Evolutionary conservation across 2,797 vertebrate genomes (phyloP).

Genomic region (Menidia menidia): DNA sequence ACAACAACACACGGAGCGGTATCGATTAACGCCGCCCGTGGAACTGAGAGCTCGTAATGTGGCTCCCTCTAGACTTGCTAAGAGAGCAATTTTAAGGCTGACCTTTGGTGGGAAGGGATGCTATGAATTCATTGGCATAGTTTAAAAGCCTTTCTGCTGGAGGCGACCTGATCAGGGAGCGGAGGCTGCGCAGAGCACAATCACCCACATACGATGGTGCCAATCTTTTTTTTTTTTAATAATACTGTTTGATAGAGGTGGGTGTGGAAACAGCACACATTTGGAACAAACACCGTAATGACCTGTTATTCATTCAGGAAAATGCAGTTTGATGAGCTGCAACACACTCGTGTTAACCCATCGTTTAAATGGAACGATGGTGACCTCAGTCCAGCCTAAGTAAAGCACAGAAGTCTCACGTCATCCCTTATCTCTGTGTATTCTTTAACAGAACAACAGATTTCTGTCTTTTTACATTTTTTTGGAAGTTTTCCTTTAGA

Average conservation of each 20-base stretch:
- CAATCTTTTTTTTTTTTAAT: not conserved
- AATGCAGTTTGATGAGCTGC: constrained; percentile 32
- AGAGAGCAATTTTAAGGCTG: constrained; percentile 46
- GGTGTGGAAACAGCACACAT: not conserved
- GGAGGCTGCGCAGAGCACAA: constrained; percentile 6
- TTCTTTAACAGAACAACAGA: no score
- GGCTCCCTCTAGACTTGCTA: constrained; percentile 36
- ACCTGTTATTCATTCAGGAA: constrained; percentile 17
- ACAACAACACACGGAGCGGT: constrained; percentile 3
- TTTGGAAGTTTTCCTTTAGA: no score
- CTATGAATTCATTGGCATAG: constrained; percentile 51
- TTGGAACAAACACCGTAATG: constrained; percentile 22
- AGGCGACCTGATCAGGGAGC: constrained; percentile 9
- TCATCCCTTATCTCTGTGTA: no score
- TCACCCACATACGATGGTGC: constrained; percentile 3
- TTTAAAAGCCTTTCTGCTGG: constrained; percentile 30
- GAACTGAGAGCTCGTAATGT: constrained; percentile 30
- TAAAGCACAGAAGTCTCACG: no score
- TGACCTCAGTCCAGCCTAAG: not conserved
- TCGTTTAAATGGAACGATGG: constrained; percentile 8
- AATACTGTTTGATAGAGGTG: constrained; percentile 4
- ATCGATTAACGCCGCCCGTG: constrained; percentile 45
- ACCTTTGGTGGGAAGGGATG: constrained; percentile 51
- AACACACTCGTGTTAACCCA: constrained; percentile 28
- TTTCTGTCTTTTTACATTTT: no score